Percentiles rank a stretch among this genome's conserved stretches.
Evolutionary conservation across 1,140 invertebrate species (phyloP).

Genomic region (Plectrocnemia conspersa): DNA sequence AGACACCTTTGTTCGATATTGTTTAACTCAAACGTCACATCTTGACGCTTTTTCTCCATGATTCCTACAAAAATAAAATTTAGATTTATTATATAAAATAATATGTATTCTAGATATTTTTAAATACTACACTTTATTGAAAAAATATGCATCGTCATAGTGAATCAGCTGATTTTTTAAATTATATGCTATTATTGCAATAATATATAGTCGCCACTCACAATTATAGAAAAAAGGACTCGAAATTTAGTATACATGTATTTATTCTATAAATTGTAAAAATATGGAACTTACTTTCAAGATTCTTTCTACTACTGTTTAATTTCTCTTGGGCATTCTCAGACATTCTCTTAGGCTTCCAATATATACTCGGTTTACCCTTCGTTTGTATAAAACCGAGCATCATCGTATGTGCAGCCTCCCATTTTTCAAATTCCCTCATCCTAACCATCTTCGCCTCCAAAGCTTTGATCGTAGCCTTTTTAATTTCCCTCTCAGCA

Average conservation of each 20-base stretch:
- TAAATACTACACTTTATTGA: no score
- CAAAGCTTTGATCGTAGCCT: conserved; percentile 82
- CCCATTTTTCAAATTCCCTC: conserved; percentile 85
- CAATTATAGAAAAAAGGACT: neutral
- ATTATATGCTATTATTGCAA: no score
- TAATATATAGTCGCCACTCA: no score
- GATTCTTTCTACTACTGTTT: conserved; percentile 46
- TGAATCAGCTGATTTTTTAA: no score
- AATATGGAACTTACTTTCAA: conserved; percentile 51
- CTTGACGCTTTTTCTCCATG: conserved; percentile 45
- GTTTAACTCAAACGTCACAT: conserved; percentile 43
- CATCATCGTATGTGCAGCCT: conserved; percentile 69
- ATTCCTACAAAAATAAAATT: conserved; percentile 44
- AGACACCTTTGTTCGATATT: conserved; percentile 45
- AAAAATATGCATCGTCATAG: conserved; percentile 4
- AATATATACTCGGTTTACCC: conserved; percentile 82
- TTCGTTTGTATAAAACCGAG: conserved; percentile 84
- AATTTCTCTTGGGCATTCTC: conserved; percentile 51
- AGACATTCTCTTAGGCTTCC: conserved; percentile 70
- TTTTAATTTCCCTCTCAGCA: conserved; percentile 76
- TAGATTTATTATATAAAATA: no score
- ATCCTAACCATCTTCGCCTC: conserved; percentile 87
- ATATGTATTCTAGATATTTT: no score
- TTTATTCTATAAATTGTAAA: conserved; percentile 1
- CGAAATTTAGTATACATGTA: neutral